A percentile compares a stretch with the other conserved stretches of the same genome.
Conservation (phyloP, 2,113 vertebrate species). For the Gasterosteus nipponicus region DNA sequence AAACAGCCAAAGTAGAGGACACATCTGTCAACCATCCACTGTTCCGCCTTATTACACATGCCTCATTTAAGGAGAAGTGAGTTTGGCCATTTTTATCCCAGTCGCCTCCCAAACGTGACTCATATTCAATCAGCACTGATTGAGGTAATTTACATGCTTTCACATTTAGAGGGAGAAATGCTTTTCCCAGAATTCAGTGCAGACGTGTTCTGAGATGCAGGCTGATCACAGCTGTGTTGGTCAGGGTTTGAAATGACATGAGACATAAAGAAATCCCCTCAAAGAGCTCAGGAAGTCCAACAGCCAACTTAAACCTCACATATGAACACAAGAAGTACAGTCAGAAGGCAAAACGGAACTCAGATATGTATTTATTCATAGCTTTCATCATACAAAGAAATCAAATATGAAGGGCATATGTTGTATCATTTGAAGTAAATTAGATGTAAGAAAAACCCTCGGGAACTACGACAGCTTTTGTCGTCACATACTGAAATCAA, state of each 20-base stretch:
- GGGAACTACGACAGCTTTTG: neutral
- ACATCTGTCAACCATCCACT: neutral
- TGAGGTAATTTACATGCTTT: no score
- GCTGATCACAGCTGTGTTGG: neutral
- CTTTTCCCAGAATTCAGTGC: neutral
- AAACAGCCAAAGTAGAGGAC: neutral
- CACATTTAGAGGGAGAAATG: no score
- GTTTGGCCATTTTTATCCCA: neutral
- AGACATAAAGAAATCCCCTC: no score
- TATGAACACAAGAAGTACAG: slow-evolving; percentile 13
- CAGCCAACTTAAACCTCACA: neutral
- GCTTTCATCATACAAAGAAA: slow-evolving; percentile 2
- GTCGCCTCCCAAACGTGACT: neutral
- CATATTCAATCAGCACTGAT: neutral
- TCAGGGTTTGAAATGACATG: neutral
- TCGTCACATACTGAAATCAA: no score
- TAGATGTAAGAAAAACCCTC: slow-evolving; percentile 37
- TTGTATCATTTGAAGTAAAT: slow-evolving; percentile 3
- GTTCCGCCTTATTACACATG: neutral
- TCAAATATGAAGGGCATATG: neutral
- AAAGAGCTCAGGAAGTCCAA: neutral
- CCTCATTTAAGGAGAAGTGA: neutral
- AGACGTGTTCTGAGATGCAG: neutral
- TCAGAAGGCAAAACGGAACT: slow-evolving; percentile 14
- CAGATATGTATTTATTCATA: slow-evolving; percentile 48